A percentile compares a stretch with the other conserved stretches of the same genome.
These are phyloP conservation scores for Rhodophaea formosa DNA, from an alignment of 2,888 invertebrate genomes.

Conservation along the genomic window DNA sequence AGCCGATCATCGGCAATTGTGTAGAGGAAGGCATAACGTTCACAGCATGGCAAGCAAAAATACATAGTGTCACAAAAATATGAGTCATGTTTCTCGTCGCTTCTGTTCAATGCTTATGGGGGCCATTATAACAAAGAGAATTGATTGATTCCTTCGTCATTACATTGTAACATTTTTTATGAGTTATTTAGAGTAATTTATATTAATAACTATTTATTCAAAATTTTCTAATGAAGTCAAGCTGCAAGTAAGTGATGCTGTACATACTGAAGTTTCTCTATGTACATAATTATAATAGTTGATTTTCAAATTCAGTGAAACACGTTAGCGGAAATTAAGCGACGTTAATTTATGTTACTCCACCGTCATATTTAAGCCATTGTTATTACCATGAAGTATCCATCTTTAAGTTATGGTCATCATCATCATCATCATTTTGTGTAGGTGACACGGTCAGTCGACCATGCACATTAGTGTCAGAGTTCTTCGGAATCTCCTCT, in stretches of 20 bases:
- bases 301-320: constrained; percentile 11
- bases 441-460: no score
- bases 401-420: no score
- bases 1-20: no score
- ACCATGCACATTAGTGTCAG: no score
- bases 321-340: constrained; percentile 12
- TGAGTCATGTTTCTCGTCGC: neutral
- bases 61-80: neutral
- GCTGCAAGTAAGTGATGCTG: constrained; percentile 23
- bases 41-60: neutral
- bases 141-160: no score
- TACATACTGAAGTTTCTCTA: constrained; percentile 26
- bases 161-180: no score
- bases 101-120: neutral
- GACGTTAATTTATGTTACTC: neutral
- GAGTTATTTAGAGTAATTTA: neutral
- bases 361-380: no score
- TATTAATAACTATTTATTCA: neutral
- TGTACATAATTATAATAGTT: constrained; percentile 23
- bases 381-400: no score
- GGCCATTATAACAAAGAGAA: no score
- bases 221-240: constrained; percentile 18
- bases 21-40: no score
- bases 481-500: no score
- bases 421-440: no score